Conservation (phyloP, 2,797 vertebrate genomes). For the Onychomys torridus region DNA sequence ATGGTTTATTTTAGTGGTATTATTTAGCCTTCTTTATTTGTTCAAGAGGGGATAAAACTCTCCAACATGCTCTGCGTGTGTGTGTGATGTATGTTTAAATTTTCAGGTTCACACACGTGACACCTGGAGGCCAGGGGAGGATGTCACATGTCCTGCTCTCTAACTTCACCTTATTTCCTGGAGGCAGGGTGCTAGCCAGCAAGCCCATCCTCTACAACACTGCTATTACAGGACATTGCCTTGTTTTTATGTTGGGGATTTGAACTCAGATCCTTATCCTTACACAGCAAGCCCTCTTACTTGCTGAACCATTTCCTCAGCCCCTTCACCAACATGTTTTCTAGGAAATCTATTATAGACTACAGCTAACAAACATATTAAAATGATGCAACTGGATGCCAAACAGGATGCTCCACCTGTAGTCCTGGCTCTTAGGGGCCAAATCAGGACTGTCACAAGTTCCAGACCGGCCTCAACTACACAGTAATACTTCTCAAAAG, state of each 20-base stretch:
- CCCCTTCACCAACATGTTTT: slow-evolving; percentile 26
- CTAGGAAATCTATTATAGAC: slow-evolving; percentile 30
- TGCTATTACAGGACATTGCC: neutral
- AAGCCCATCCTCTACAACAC: neutral
- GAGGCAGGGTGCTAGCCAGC: neutral
- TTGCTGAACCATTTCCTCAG: neutral
- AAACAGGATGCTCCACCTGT: neutral
- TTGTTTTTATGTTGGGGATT: neutral
- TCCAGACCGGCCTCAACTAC: neutral
- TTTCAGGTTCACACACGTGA: neutral
- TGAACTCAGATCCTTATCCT: neutral
- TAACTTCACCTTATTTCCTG: neutral
- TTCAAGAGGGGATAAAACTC: slow-evolving; percentile 39
- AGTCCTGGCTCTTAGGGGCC: neutral
- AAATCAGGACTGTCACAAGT: neutral
- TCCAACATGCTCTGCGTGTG: neutral
- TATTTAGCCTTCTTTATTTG: slow-evolving; percentile 57
- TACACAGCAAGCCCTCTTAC: neutral
- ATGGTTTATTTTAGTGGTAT: slow-evolving; percentile 55
- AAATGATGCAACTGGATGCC: neutral
- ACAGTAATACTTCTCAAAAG: neutral
- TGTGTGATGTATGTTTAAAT: neutral
- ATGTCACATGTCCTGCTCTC: neutral
- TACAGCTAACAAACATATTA: neutral
- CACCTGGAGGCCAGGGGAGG: neutral